Evolutionary conservation across 2,797 vertebrate species (phyloP).

Genomic region (Siniperca scherzeri): DNA sequence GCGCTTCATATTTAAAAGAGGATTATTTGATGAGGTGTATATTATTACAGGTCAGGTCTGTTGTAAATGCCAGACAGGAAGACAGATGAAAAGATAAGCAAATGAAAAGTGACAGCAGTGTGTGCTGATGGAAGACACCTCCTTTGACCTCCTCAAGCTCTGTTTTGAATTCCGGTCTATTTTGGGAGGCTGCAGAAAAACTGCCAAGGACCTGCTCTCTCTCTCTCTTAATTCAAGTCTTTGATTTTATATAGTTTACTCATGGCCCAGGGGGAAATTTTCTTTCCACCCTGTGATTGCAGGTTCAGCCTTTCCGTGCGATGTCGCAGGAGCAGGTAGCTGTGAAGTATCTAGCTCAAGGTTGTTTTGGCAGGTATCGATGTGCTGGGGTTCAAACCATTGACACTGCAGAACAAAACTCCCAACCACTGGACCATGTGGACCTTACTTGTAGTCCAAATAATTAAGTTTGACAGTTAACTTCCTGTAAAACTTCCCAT

Average conservation of each 20-base stretch:
- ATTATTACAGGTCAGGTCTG: conserved; percentile 44
- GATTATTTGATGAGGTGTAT: conserved; percentile 43
- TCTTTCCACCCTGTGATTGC: neutral
- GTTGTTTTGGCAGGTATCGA: conserved; percentile 63
- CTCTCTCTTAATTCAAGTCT: conserved; percentile 38
- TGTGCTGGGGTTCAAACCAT: conserved; percentile 46
- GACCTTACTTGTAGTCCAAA: conserved; percentile 43
- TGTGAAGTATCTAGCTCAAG: conserved; percentile 33
- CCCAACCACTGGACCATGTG: conserved; percentile 35
- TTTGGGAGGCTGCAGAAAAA: conserved; percentile 39
- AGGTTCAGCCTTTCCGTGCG: conserved; percentile 1
- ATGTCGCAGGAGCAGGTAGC: conserved; percentile 26
- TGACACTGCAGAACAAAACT: conserved; percentile 39
- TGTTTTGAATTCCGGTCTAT: conserved; percentile 68
- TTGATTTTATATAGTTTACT: conserved; percentile 52
- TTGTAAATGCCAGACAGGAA: conserved; percentile 31
- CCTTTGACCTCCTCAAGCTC: conserved; percentile 55
- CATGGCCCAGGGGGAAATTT: conserved; percentile 17
- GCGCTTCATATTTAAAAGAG: conserved; percentile 14
- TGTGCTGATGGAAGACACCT: conserved; percentile 65
- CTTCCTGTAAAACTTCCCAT: conserved; percentile 49
- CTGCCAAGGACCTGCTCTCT: conserved; percentile 26
- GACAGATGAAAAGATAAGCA: conserved; percentile 61
- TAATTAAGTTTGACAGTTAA: conserved; percentile 56
- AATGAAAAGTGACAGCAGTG: conserved; percentile 59